A percentile compares a stretch with the other conserved stretches of the same genome.
These are phyloP conservation scores for Lordiphosa collinella DNA, from an alignment of 1,140 invertebrate species.

Conservation along the genomic window DNA sequence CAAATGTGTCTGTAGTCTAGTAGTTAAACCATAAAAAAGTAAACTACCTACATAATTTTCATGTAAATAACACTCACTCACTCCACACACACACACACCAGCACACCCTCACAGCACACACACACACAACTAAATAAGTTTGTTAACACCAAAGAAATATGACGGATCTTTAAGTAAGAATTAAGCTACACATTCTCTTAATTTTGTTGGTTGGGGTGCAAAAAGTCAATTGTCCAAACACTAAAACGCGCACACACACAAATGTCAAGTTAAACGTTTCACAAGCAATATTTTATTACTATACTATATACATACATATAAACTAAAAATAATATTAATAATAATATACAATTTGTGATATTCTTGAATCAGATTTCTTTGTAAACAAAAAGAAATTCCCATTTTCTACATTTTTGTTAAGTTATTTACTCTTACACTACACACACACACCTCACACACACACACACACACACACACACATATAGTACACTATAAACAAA, in stretches of 20 bases:
- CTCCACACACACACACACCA: slow-evolving; percentile 9
- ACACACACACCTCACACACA: slow-evolving; percentile 32
- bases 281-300: slow-evolving; percentile 74
- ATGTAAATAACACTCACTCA: slow-evolving; percentile 65
- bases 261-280: slow-evolving; percentile 73
- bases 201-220: neutral
- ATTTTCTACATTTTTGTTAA: too few species aligned
- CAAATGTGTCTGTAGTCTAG: slow-evolving; percentile 72
- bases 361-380: slow-evolving; percentile 53
- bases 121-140: slow-evolving; percentile 49
- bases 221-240: slow-evolving; percentile 56
- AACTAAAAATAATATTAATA: slow-evolving; percentile 7
- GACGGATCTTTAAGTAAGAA: slow-evolving; percentile 65
- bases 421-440: neutral
- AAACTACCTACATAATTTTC: slow-evolving; percentile 14
- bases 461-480: slow-evolving; percentile 22
- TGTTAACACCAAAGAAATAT: slow-evolving; percentile 56
- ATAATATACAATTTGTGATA: slow-evolving; percentile 53
- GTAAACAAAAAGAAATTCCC: slow-evolving; percentile 38
- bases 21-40: slow-evolving; percentile 54
- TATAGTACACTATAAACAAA: slow-evolving; percentile 8
- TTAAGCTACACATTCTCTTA: slow-evolving; percentile 10
- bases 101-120: slow-evolving; percentile 11
- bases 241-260: slow-evolving; percentile 34
- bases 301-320: slow-evolving; percentile 34